Percentiles rank a stretch among this genome's conserved stretches.
These are phyloP conservation scores for Andinoacara biseriatus DNA, from an alignment of 2,113 vertebrate species.

Conservation along the genomic window DNA sequence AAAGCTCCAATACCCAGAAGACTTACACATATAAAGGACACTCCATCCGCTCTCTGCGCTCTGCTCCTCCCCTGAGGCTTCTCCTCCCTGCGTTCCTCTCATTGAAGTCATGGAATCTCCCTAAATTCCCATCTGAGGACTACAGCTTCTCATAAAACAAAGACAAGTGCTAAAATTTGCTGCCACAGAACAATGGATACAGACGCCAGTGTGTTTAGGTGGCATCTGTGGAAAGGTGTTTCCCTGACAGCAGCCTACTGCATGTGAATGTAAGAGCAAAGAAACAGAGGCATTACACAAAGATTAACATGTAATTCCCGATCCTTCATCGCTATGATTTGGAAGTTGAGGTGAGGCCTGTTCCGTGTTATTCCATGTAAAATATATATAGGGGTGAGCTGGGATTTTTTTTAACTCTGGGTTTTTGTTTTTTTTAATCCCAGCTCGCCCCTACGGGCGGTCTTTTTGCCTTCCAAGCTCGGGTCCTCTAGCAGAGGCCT, in stretches of 20 bases:
- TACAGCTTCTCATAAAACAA: slow-evolving; percentile 59
- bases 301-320: not conserved
- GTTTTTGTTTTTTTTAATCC: no score
- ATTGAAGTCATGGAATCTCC: slow-evolving; percentile 68
- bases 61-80: slow-evolving; percentile 48
- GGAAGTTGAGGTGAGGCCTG: not conserved
- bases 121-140: slow-evolving; percentile 52
- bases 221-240: not conserved
- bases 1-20: slow-evolving; percentile 14
- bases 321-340: not conserved
- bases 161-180: slow-evolving; percentile 25
- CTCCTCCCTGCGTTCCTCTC: slow-evolving; percentile 46
- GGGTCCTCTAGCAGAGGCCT: no score
- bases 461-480: no score
- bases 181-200: slow-evolving; percentile 24
- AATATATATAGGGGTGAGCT: no score
- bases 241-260: not conserved
- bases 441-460: no score
- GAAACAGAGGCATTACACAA: not conserved
- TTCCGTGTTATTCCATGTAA: not conserved
- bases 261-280: not conserved
- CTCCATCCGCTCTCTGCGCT: slow-evolving; percentile 22
- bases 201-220: not conserved
- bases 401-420: no score
- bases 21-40: slow-evolving; percentile 12